Base-by-base conservation (phyloP, 2,797 vertebrate species). In the Cyprinella venusta region DNA sequence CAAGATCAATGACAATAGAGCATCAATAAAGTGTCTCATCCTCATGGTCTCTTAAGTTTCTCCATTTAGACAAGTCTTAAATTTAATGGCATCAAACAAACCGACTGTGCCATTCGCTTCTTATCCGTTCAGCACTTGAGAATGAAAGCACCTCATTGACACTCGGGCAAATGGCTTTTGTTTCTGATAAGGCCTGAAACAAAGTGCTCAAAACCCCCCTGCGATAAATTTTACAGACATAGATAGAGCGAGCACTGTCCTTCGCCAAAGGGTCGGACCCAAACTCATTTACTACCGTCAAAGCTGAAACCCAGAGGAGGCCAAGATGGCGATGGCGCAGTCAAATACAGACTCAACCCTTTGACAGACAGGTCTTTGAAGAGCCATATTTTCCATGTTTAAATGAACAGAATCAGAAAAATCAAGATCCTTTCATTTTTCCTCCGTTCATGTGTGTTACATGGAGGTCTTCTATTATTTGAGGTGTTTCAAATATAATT, bases 131-230 rank as follows among this genome's bases (percentile, higher is more conserved):
- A 83, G 80, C 67, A 48, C 59, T 76, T 76, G 74, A 82, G 72
- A 48, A 71, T 83, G 63, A 83, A 83, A 81, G 65, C 40, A 76
- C 50, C 81, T 88, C 59, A 82, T 80, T 85, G 84, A 76, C 74
- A 79, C 64, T 33, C 59, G 64, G 16, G 79, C 75, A 63, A 81
- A 85, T 71, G 59, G 67, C 83, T 83, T 81, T 42, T 86, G 77
- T 59, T 67, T 80, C 63, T 82, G 84, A 88, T 86, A 88, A 86
- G 81, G 82, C 45, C 45, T 70, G 63, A 81, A 86, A 81, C 36
- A 42, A 85, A 82, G 30, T 30, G 5, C 52, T 75, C 26, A 65
- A 85, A 68, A 26, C 54, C 59, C n/a, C 64, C 16, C 67, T 83
- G 83, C 74, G 76, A 85, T 83, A 42, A 70, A 85, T 85, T 80